Base-by-base conservation (phyloP, 2,113 vertebrate genomes). In the Panurus biarmicus region DNA sequence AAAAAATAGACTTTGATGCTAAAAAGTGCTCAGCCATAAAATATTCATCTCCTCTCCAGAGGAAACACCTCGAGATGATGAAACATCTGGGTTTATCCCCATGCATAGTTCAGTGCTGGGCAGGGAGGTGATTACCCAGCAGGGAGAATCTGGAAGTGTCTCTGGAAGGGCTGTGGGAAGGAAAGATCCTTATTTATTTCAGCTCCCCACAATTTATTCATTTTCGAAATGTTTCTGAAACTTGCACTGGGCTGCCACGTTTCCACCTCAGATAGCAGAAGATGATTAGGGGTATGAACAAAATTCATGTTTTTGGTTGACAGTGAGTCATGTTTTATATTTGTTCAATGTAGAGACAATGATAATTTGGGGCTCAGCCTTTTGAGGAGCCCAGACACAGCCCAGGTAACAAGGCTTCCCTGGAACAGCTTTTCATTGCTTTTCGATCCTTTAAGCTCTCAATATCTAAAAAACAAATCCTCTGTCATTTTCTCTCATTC, bases 161-260 rank as follows among this genome's bases (percentile, higher is more conserved):
- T 85, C 53, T 85, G 48, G 24, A 33, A 94, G 89, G 60, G 76
- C 78, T 80, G 22, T 31, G 14, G 66, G 76, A 56, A 92, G 77
- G 90, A 94, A 90, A 94, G 42, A 36, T 33, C 53, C 51, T 92
- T 83, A 87, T 90, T 94, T 94, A 95, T 94, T 96, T 93, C 89
- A 94, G 24, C 35, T 90, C 45, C 60, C 53, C 70, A 77, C 93
- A 94, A 75, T 86, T 88, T 20, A 69, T 47, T 51, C 4, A 80
- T 87, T 95, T 95, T 90, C 91, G 89, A 82, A 93, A 81, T 65
- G 54, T 53, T 94, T 94, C 75, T 87, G 44, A 87, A 88, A 92
- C 85, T 66, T 51, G 71, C 90, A 82, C 81, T 74, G 47, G 42
- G 48, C 85, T 94, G 71, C 82, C 90, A 78, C 20, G 0, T 90